These are phyloP conservation scores for Panthera tigris DNA, from an alignment of 2,113 vertebrate species.

Conservation along the genomic window DNA sequence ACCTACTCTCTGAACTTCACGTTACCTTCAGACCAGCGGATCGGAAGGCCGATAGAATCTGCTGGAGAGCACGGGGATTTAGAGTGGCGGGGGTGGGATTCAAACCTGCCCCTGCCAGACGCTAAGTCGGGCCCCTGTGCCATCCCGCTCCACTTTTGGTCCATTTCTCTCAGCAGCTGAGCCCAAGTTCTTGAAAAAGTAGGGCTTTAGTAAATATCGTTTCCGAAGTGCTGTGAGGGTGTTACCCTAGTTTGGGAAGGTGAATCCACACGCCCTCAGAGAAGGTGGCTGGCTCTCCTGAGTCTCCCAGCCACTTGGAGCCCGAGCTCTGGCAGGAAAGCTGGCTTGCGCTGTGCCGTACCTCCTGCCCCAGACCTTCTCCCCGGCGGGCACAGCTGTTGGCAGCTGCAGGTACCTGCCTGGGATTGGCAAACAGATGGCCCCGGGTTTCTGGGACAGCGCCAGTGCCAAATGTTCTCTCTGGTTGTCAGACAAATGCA, in stretches of 20 bases:
- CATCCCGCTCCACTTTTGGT: neutral
- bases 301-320: no score
- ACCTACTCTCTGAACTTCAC: neutral
- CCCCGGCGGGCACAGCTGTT: neutral
- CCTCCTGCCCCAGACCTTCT: neutral
- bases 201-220: neutral
- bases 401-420: neutral
- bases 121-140: neutral
- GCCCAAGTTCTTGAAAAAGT: neutral
- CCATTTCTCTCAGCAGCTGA: neutral
- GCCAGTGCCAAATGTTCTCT: conserved; percentile 9
- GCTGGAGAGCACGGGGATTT: neutral
- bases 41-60: neutral
- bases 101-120: neutral
- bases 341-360: no score
- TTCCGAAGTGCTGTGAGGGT: neutral
- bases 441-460: conserved; percentile 30
- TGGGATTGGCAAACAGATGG: neutral
- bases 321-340: neutral
- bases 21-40: neutral
- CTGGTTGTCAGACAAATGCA: conserved; percentile 37
- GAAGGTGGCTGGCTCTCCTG: accelerated
- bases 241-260: neutral
- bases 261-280: accelerated
- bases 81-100: neutral